Base-by-base conservation (phyloP, 1,140 invertebrate species). In the Heliconius hermathena region DNA sequence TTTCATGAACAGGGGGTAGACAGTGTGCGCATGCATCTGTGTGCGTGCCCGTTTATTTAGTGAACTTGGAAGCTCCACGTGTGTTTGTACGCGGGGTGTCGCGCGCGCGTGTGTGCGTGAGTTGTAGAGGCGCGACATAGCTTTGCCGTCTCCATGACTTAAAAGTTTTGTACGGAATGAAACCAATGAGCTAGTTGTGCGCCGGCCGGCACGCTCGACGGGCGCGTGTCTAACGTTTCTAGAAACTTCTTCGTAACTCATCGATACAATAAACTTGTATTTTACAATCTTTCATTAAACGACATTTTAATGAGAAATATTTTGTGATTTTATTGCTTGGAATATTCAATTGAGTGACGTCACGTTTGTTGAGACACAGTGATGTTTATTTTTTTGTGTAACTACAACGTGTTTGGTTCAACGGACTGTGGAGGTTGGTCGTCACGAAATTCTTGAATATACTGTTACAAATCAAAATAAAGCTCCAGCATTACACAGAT, bases 121-220 rank as follows among this genome's bases (percentile, higher is more conserved):
- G 89, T 93, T 90, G 92, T 93, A 93, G 90, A 93, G 91, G 91
- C 93, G 91, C 91, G 91, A 94, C 91, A 94, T 94, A 94, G 93
- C 93, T 94, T 93, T 94, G 93, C 93, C 92, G 92, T 94, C 92
- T 94, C 93, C 90, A 92, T 93, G 92, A 93, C 93, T 94, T 93
- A 93, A 94, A 94, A 94, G 91, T 94, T 94, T 94, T 92, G 91
- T 90, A 88, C 83, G 87, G 89, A 91, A 92, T 93, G 89, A 85
- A 86, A 90, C 85, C 88, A 85, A 86, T 87, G 87, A 87, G 91
- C 87, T 90, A 94, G 93, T 94, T 91, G 84, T 91, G 89, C 90
- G 92, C 93, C 93, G 91, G 89, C 90, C 90, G 91, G 91, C 91
- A 89, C 85, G 87, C 84, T 79, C 33, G 84, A 90, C 85, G 88